Percentiles rank a stretch among this genome's conserved stretches.
These are phyloP conservation scores for Xerus inauris DNA, from an alignment of 2,113 vertebrate genomes.

Conservation along the genomic window DNA sequence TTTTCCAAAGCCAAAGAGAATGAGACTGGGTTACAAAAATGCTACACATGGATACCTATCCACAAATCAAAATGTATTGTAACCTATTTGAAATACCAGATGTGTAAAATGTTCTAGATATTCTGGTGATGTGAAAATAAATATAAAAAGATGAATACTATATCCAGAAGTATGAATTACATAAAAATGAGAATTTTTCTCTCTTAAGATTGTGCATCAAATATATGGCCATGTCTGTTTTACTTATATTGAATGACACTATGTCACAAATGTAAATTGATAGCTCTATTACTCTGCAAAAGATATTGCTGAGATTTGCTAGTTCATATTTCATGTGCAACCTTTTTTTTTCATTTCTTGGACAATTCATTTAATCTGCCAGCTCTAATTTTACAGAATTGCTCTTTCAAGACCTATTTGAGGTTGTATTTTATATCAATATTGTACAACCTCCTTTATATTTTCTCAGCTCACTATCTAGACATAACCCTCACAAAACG, in stretches of 20 bases:
- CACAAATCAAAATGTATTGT: background rate
- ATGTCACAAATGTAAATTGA: constrained; percentile 40
- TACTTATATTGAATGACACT: background rate
- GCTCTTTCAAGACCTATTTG: background rate
- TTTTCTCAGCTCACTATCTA: background rate
- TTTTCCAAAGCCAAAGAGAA: background rate
- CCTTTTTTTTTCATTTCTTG: background rate
- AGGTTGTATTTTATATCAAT: background rate
- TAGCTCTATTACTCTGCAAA: background rate
- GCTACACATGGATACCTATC: background rate
- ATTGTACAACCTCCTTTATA: background rate
- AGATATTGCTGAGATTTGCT: background rate
- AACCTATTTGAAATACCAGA: background rate
- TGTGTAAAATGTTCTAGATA: background rate
- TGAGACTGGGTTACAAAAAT: background rate
- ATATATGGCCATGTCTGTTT: background rate
- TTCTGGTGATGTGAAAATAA: constrained; percentile 19
- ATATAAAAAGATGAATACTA: background rate
- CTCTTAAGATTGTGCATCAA: background rate
- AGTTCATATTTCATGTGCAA: background rate
- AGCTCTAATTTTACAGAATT: constrained; percentile 49
- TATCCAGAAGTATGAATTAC: background rate
- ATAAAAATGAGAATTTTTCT: background rate
- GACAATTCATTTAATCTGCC: constrained; percentile 18
- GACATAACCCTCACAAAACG: background rate